Base-by-base conservation (phyloP, 2,797 vertebrate species). In the Sebastes iracundus region DNA sequence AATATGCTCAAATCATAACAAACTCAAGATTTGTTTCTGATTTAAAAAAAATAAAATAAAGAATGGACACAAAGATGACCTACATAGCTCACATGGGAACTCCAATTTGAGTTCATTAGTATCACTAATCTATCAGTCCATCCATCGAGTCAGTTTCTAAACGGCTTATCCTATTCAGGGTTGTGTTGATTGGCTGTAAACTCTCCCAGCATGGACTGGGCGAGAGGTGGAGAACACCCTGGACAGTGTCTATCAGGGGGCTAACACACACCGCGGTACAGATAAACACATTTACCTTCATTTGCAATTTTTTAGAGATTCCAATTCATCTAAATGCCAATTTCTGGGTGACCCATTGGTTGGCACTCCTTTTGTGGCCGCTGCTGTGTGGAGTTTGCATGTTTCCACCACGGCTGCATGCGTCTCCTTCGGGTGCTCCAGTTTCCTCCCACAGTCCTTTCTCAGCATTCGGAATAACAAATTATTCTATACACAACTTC, bases 401-500 rank as follows among this genome's bases (percentile, higher is more conserved):
- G 49, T 75, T 72, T 69, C n/a, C 6, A 42, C 18, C 30, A 28
- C 2, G 6, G 32, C 53, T 67, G 46, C 46, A 49, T 20, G 46
- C 7, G 18, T 69, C 23, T 68, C 23, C n/a, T 66, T 59, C 2
- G 5, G 35, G 22, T 70, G 28, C 20, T 67, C 23, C 7, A 6
- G 56, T 74, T 80, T 42, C 42, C 27, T 65, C 2, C 25, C 63
- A 33, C 23, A 67, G 33, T 80, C 7, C 23, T 27, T 62, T 59
- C 52, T 80, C 62, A 65, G 30, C 46, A 23, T 72, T 75, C 7
- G 46, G 23, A 74, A 13, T 67, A 72, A 78, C 18, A 63, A 67
- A 55, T 71, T 64, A 58, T 68, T 56, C 62, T 14, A 64, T 14
- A n/a, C 11, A 55, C 46, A 72, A 66, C 75, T 60, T 81, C 68